phyloP scores from a whole-genome alignment of 2,888 invertebrate genomes.

The Rhamphomyia laevipes region DNA sequence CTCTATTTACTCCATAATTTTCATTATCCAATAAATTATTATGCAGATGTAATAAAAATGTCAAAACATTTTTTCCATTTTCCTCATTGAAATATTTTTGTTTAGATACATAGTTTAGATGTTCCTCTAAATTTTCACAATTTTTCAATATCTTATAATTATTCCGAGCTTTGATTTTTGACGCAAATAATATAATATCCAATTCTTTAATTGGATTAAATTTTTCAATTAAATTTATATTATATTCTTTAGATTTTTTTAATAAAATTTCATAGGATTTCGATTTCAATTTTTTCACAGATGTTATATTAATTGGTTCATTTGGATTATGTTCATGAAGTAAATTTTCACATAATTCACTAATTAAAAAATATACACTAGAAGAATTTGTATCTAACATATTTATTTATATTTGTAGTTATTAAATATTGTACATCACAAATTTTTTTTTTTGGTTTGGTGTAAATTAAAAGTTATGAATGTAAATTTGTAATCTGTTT shows the following conservation, averaged over 20 bases:
- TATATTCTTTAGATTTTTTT: conserved; percentile 19
- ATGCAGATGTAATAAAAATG: conserved; percentile 20
- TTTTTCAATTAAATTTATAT: conserved; percentile 12
- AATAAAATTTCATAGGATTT: conserved; percentile 23
- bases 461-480: too few species aligned
- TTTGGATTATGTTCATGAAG: conserved; percentile 12
- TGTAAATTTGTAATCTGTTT: too few species aligned
- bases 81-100: conserved; percentile 20
- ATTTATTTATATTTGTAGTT: background rate
- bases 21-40: conserved; percentile 14
- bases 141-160: conserved; percentile 16
- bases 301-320: conserved; percentile 13
- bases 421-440: background rate
- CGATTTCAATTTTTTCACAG: conserved; percentile 17
- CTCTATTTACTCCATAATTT: conserved; percentile 8
- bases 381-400: background rate
- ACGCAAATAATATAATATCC: conserved; percentile 21
- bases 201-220: conserved; percentile 23
- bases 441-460: background rate
- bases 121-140: conserved; percentile 19
- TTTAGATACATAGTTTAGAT: conserved; percentile 16
- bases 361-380: conserved; percentile 25
- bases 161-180: conserved; percentile 19
- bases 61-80: conserved; percentile 19
- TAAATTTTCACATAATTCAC: conserved; percentile 19